These are phyloP conservation scores for Borostomias antarcticus DNA, from an alignment of 2,797 vertebrate species.

Conservation along the genomic window DNA sequence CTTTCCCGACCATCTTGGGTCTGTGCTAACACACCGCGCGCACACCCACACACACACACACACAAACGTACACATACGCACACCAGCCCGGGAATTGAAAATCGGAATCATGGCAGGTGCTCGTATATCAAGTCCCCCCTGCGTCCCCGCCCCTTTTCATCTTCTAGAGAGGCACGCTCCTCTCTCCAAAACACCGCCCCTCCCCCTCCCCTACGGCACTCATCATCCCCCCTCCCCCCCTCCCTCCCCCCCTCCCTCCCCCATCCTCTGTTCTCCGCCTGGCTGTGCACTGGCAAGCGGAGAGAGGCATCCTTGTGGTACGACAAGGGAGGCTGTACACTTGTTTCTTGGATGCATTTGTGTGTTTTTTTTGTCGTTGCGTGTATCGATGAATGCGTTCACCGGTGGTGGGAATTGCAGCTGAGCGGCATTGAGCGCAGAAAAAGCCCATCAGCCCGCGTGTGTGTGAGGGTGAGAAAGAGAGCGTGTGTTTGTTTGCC, in stretches of 20 bases:
- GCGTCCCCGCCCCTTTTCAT: slow-evolving; percentile 41
- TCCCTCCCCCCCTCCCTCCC: slow-evolving; percentile 53
- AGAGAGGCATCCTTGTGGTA: slow-evolving; percentile 46
- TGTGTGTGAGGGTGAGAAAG: slow-evolving; percentile 28
- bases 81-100: slow-evolving; percentile 33
- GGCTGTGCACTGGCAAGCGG: slow-evolving; percentile 57
- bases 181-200: not conserved
- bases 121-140: slow-evolving; percentile 64
- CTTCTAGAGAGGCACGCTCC: slow-evolving; percentile 13
- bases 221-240: slow-evolving; percentile 39
- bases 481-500: not conserved
- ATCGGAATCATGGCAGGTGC: slow-evolving; percentile 53
- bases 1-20: too few relatives aligned
- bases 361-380: slow-evolving; percentile 19
- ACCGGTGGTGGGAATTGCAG: slow-evolving; percentile 46
- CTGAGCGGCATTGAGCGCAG: slow-evolving; percentile 34
- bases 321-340: slow-evolving; percentile 45
- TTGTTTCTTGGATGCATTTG: slow-evolving; percentile 34
- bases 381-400: slow-evolving; percentile 32
- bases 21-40: too few relatives aligned
- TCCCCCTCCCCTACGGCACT: slow-evolving; percentile 11
- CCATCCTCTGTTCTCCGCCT: slow-evolving; percentile 46
- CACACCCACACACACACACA: not conserved
- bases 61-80: not conserved
- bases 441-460: slow-evolving; percentile 44